Conservation (phyloP, 2,113 vertebrate species). For the Neogobius melanostomus region DNA sequence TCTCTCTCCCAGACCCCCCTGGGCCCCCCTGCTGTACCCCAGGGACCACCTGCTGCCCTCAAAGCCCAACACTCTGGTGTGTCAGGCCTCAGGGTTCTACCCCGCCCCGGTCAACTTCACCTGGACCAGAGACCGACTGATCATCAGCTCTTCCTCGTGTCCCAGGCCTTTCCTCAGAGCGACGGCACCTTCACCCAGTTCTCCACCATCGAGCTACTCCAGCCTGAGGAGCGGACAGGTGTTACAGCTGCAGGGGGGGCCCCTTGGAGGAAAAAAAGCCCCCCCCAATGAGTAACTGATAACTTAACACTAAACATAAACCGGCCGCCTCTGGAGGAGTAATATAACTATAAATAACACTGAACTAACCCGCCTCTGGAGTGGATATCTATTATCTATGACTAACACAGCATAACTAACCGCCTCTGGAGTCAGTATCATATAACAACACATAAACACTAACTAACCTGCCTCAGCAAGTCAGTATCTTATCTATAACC, state of each 20-base stretch:
- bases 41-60: neutral
- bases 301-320: no score
- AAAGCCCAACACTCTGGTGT: neutral
- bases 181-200: neutral
- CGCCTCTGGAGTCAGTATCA: no score
- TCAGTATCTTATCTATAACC: no score
- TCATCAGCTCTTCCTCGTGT: neutral
- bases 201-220: neutral
- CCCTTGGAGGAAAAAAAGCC: no score
- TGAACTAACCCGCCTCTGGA: no score
- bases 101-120: neutral
- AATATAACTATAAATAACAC: no score
- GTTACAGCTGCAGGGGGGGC: neutral
- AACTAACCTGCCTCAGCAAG: no score
- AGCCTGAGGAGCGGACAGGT: neutral
- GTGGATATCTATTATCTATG: no score
- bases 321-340: no score
- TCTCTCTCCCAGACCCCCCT: neutral
- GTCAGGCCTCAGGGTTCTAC: constrained; percentile 1
- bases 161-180: neutral
- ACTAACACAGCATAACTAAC: no score
- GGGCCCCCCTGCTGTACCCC: neutral
- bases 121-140: neutral
- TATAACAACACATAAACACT: no score
- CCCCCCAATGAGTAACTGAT: no score